Evolutionary conservation across 2,113 vertebrate genomes (phyloP).

Genomic region (Oenanthe oenanthe): DNA sequence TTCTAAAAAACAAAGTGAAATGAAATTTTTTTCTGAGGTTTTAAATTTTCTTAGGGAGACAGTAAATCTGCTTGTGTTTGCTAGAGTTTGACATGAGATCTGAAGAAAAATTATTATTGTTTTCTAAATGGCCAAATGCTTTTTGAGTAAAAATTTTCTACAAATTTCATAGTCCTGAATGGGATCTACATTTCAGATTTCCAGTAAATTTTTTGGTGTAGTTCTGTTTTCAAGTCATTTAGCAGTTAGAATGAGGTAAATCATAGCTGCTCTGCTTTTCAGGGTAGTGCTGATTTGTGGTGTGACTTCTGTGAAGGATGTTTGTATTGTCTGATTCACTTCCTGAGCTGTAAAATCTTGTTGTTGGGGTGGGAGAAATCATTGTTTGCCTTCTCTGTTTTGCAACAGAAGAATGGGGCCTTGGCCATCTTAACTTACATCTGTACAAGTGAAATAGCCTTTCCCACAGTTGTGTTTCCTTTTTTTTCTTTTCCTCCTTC

Average conservation of each 20-base stretch:
- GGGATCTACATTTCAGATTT: not conserved
- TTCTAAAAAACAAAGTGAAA: not conserved
- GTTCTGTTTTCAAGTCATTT: not conserved
- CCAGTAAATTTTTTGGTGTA: not conserved
- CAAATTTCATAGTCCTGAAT: not conserved
- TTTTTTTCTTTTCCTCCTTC: not conserved
- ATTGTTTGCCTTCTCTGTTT: not conserved
- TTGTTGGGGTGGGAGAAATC: not conserved
- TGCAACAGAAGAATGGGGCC: not conserved
- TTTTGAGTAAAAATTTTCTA: not conserved
- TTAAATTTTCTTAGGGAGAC: not conserved
- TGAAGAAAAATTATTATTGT: not conserved
- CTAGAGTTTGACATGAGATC: not conserved
- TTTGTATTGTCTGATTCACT: not conserved
- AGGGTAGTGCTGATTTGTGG: not conserved
- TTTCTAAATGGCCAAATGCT: not conserved
- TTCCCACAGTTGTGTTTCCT: not conserved
- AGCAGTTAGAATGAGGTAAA: not conserved
- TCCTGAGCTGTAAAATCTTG: not conserved
- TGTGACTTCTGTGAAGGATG: not conserved
- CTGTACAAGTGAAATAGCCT: not conserved
- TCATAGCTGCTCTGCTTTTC: not conserved
- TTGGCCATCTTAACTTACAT: not conserved
- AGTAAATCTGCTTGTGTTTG: not conserved
- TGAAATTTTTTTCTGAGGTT: not conserved